Base-by-base conservation (phyloP, 2,113 vertebrate genomes). In the Phylloscopus trochilus region DNA sequence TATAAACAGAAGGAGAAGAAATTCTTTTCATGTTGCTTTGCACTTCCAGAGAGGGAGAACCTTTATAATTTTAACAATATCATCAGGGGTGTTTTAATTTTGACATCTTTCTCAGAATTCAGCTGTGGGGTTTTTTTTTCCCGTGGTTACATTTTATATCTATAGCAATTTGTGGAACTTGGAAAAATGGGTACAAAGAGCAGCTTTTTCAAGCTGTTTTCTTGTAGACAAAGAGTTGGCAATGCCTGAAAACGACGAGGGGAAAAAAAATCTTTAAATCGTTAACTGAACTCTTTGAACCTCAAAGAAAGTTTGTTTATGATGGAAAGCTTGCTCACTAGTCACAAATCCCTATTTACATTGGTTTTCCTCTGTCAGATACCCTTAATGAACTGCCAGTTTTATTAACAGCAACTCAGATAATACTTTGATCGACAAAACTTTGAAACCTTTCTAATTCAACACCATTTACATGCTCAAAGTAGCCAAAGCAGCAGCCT, bases 381-480 rank as follows among this genome's bases (percentile, higher is more conserved):
- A 49, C 24, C 66, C 83, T 64, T 89, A 92, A 95, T 62, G 93
- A 95, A 75, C 86, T 93, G 77, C 73, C 74, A 78, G 58, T 26
- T 78, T 96, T 96, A 86, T 72, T 90, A 84, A 92, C 80, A 84
- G 60, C 80, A 60, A 1, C 67, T 94, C 69, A 72, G 82, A 52
- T 74, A 66, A 85, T 85, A 43, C 56, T 87, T 83, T 56, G 62
- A 55, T 11, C 1, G 0, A 63, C 51, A 63, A 28, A 67, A 60
- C 76, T 74, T 33, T 8, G 47, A 87, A 81, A 78, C 66, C 47
- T 93, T 73, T 46, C 22, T 66, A 6, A 26, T 35, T 2, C 41
- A 30, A 3, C 52, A 12, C 46, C 27, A 30, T 72, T 59, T 28
- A 18, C 5, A 2, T 72, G 41, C 76, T 90, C 44, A 7, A 23